phyloP scores from a whole-genome alignment of 2,797 vertebrate genomes.

The Pristis pectinata region DNA sequence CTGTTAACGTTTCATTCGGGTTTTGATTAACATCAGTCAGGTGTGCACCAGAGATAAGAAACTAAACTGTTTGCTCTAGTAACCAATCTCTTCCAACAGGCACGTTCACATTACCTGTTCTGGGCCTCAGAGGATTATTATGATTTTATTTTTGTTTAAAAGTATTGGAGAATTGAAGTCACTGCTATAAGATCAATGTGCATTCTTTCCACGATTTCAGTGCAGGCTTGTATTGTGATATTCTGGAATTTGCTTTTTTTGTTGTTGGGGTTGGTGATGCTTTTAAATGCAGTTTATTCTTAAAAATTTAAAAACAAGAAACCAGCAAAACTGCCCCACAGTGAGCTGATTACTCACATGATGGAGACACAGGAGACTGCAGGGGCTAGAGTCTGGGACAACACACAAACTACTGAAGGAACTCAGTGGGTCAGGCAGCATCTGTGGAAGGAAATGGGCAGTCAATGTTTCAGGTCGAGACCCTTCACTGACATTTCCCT shows the following conservation, averaged over 20 bases:
- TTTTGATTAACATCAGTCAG: too few species aligned
- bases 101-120: neutral
- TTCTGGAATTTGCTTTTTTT: neutral
- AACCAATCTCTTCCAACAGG: too few species aligned
- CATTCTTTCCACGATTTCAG: neutral
- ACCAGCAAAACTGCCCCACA: too few species aligned
- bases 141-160: neutral
- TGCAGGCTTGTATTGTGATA: too few species aligned
- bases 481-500: too few species aligned
- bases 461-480: too few species aligned
- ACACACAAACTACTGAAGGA: too few species aligned
- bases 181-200: neutral
- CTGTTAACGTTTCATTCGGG: neutral
- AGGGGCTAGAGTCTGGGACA: too few species aligned
- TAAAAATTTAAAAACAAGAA: neutral
- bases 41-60: neutral
- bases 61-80: neutral
- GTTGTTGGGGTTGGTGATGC: too few species aligned
- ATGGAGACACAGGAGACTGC: neutral
- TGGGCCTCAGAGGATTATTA: neutral
- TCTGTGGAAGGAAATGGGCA: too few species aligned
- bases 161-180: neutral
- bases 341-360: neutral
- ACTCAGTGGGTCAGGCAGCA: too few species aligned
- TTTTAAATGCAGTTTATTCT: neutral